Conservation (phyloP, 2,113 vertebrate genomes). For the Mormyrus iriodes region DNA sequence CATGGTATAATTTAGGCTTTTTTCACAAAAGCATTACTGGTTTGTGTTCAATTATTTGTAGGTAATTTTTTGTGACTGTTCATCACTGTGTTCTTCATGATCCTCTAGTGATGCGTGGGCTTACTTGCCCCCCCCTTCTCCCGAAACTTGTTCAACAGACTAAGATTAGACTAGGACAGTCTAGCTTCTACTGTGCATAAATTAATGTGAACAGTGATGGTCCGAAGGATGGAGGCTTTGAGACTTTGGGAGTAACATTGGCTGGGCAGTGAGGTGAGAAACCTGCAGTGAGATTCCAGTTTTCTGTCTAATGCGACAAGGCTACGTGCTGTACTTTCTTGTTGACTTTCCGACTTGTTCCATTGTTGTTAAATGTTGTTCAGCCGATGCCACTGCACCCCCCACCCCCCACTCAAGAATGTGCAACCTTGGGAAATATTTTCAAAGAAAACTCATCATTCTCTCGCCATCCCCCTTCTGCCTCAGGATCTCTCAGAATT, state of each 20-base stretch:
- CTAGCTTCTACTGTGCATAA: not conserved
- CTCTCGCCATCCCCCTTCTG: not conserved
- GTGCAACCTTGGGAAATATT: constrained; percentile 7
- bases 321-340: not conserved
- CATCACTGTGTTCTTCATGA: not conserved
- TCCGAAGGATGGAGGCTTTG: not conserved
- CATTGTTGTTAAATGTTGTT: not conserved
- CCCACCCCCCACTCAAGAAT: not conserved
- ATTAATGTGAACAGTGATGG: not conserved
- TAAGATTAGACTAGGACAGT: not conserved
- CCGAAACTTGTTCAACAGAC: not conserved
- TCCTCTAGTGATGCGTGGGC: not conserved
- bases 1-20: not conserved
- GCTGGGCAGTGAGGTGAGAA: not conserved
- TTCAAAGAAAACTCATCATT: not conserved
- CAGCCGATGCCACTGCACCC: not conserved
- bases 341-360: not conserved
- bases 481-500: not conserved
- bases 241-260: too few relatives aligned
- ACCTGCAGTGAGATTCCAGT: not conserved
- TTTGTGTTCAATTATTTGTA: not conserved
- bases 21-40: not conserved
- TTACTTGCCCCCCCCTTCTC: not conserved
- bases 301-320: not conserved
- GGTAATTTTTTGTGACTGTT: not conserved